Conservation (phyloP, 2,888 invertebrate species). For the Habrosyne pyritoides region DNA sequence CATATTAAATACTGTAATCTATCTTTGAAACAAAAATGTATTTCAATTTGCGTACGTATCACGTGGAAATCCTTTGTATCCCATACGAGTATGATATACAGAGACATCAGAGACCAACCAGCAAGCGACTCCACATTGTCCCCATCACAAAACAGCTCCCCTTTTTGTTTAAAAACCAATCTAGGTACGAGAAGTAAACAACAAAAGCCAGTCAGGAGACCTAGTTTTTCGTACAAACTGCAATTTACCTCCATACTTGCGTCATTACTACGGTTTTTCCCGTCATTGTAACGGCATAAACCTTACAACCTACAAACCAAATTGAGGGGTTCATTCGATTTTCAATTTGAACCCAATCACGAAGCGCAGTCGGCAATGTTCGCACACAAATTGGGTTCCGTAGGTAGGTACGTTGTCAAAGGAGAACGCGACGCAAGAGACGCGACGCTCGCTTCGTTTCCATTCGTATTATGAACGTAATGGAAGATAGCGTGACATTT, state of each 20-base stretch:
- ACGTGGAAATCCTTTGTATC: no score
- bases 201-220: background rate
- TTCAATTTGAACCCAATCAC: conserved; percentile 31
- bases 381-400: conserved; percentile 25
- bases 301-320: conserved; percentile 8
- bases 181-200: background rate
- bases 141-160: background rate
- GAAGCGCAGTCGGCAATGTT: conserved; percentile 16
- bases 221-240: conserved; percentile 1
- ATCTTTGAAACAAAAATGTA: no score
- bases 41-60: no score
- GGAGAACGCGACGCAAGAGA: background rate
- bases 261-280: background rate
- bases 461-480: conserved; percentile 4
- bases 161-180: conserved; percentile 3
- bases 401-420: conserved; percentile 12
- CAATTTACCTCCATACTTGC: conserved; percentile 1
- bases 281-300: background rate
- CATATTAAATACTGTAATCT: no score
- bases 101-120: background rate
- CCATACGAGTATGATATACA: background rate
- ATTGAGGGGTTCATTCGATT: conserved; percentile 25
- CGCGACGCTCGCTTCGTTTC: conserved; percentile 3
- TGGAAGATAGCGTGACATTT: conserved; percentile 2
- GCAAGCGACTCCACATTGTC: background rate